phyloP scores from a whole-genome alignment of 1,140 invertebrate genomes.

The Coenobita brevimanus region DNA sequence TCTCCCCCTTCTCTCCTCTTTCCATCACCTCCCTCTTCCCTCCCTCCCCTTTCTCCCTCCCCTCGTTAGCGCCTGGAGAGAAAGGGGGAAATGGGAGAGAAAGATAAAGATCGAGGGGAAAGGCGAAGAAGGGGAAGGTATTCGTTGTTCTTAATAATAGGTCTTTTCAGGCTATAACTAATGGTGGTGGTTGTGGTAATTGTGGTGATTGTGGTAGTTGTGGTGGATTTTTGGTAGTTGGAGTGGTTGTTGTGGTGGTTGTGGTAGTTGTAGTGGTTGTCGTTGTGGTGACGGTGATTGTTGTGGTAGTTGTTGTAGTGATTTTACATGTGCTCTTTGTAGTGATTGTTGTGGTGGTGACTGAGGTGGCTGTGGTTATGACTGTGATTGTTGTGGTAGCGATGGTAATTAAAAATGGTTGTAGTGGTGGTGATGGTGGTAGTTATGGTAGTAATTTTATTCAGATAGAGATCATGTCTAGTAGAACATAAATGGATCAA shows the following conservation, averaged over 20 bases:
- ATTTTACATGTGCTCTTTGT: no score
- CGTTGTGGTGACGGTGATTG: not conserved
- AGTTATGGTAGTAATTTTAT: no score
- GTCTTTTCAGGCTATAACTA: no score
- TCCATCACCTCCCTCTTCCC: not conserved
- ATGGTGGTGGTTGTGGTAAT: not conserved
- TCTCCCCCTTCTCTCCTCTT: no score
- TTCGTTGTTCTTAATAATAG: no score
- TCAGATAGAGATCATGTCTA: no score
- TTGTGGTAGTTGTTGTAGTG: not conserved
- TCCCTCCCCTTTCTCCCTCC: not conserved
- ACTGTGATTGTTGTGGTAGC: no score
- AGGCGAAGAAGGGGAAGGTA: no score
- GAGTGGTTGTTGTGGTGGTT: not conserved
- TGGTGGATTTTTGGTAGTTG: not conserved
- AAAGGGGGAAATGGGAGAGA: not conserved
- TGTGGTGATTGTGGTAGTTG: not conserved
- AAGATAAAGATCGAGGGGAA: not conserved
- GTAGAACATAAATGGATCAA: no score
- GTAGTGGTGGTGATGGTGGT: no score
- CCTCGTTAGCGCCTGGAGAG: not conserved
- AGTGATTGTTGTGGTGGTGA: not conserved
- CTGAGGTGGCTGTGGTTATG: not conserved
- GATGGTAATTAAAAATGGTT: no score
- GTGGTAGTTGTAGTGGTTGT: not conserved